Evolutionary conservation across 1,140 invertebrate genomes (phyloP).

Genomic region (Eriocheir sinensis): DNA sequence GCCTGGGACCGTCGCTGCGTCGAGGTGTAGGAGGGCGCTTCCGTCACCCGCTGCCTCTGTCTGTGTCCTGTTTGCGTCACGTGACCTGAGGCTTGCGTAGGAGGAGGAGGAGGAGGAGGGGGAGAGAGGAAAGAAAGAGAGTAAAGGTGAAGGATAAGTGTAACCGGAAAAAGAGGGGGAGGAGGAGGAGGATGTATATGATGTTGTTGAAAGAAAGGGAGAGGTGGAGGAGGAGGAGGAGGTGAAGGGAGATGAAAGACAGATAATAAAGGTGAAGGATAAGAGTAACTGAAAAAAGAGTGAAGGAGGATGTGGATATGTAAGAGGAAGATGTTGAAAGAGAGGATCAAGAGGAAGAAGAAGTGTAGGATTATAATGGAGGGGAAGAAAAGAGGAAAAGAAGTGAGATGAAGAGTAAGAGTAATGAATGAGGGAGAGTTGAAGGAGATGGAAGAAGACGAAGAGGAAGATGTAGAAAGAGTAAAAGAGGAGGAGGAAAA

Average conservation of each 20-base stretch:
- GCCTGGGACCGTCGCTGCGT: too few species aligned
- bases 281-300: too few species aligned
- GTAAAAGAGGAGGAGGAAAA: neutral
- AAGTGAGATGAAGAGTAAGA: neutral
- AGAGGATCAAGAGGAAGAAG: neutral
- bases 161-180: neutral
- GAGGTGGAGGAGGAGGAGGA: neutral
- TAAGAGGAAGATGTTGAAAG: neutral
- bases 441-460: neutral
- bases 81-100: neutral
- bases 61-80: neutral
- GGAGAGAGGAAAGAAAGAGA: neutral
- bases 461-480: neutral
- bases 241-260: neutral
- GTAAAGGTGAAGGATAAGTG: neutral
- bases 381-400: neutral
- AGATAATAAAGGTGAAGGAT: too few species aligned
- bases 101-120: neutral
- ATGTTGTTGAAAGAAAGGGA: neutral
- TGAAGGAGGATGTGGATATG: too few species aligned
- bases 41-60: neutral
- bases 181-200: neutral
- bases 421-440: neutral
- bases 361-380: neutral
- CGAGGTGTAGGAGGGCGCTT: too few species aligned